phyloP scores from a whole-genome alignment of 2,797 vertebrate species.

The Phoxinus dragarum region DNA sequence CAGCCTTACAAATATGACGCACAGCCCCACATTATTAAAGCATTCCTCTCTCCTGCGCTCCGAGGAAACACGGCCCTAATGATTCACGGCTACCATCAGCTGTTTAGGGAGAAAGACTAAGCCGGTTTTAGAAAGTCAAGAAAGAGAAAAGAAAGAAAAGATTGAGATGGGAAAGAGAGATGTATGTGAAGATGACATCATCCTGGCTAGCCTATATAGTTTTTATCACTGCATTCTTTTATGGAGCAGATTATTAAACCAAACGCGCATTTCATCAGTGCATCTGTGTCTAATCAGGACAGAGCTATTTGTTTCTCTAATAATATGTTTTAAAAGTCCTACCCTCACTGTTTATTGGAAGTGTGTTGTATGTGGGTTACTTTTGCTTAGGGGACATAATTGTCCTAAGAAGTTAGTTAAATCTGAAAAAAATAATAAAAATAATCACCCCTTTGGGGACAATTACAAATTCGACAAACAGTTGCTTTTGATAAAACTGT shows the following conservation, averaged over 20 bases:
- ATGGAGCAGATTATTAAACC: constrained; percentile 57
- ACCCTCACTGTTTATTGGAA: constrained; percentile 52
- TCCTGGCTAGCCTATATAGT: constrained; percentile 6
- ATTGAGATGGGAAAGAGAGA: background rate
- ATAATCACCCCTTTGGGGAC: background rate
- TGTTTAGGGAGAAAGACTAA: constrained; percentile 32
- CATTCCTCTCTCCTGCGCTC: constrained; percentile 24
- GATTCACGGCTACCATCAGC: constrained; percentile 56
- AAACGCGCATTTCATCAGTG: constrained; percentile 4
- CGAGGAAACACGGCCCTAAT: constrained; percentile 10
- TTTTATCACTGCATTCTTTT: constrained; percentile 45
- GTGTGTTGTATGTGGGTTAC: constrained; percentile 31
- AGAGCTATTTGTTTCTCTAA: constrained; percentile 71
- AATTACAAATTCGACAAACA: background rate
- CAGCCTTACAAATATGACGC: constrained; percentile 35
- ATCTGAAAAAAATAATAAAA: background rate
- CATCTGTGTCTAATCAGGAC: constrained; percentile 60
- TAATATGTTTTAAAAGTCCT: constrained; percentile 67
- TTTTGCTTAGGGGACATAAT: constrained; percentile 36
- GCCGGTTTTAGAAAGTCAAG: constrained; percentile 13
- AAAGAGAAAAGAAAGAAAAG: constrained; percentile 5
- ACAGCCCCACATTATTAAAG: constrained; percentile 25
- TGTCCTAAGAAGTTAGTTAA: constrained; percentile 33
- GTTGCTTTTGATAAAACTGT: background rate
- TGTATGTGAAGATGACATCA: constrained; percentile 55